Evolutionary conservation across 1,140 invertebrate species (phyloP).

Genomic region (Agrypnia vestita): DNA sequence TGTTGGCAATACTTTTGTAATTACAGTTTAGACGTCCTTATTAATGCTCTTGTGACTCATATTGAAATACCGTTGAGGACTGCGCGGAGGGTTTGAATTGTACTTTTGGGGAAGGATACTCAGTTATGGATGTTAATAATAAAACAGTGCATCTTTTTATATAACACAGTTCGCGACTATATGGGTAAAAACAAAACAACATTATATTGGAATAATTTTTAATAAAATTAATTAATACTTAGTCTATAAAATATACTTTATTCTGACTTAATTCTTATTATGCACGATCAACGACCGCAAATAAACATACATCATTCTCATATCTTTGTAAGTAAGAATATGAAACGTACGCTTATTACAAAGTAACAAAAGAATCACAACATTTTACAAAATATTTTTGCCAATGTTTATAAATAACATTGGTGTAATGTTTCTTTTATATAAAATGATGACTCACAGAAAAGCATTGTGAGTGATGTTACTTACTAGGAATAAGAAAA

Average conservation of each 20-base stretch:
- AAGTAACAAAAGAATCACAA: constrained; percentile 27
- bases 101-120: too few species aligned
- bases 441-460: constrained; percentile 14
- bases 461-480: constrained; percentile 2
- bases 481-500: constrained; percentile 1
- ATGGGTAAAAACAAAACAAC: background rate
- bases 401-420: constrained; percentile 12
- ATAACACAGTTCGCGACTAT: too few species aligned
- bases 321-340: background rate
- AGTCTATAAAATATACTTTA: constrained; percentile 22
- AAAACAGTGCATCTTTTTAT: too few species aligned
- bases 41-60: too few species aligned
- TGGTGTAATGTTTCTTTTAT: background rate
- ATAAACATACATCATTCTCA: constrained; percentile 4
- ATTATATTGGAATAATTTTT: constrained; percentile 30
- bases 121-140: too few species aligned
- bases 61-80: too few species aligned
- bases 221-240: constrained; percentile 45
- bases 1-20: too few species aligned
- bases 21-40: too few species aligned
- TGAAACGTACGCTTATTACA: constrained; percentile 25
- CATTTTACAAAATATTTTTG: constrained; percentile 11
- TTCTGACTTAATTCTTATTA: constrained; percentile 31
- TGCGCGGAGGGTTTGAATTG: too few species aligned
- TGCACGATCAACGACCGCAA: constrained; percentile 2